Percentiles rank a stretch among this genome's conserved stretches.
Evolutionary conservation across 2,797 vertebrate genomes (phyloP).

Genomic region (Paedocypris micromegethes): DNA sequence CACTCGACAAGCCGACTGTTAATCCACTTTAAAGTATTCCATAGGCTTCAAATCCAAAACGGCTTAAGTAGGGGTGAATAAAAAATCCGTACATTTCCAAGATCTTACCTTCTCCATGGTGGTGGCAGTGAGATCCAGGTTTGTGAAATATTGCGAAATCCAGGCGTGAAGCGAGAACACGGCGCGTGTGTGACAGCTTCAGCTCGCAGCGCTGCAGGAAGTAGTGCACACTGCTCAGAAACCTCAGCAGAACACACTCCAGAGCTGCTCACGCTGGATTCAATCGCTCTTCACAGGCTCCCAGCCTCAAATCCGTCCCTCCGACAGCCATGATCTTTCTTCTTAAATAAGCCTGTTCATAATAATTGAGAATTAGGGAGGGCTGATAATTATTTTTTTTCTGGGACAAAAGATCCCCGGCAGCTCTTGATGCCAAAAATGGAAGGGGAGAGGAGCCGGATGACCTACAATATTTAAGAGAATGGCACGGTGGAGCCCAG

Average conservation of each 20-base stretch:
- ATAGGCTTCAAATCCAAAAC: constrained; percentile 10
- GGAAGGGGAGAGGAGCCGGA: constrained; percentile 59
- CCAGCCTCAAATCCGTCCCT: constrained; percentile 22
- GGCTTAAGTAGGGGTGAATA: not conserved
- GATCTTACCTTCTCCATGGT: constrained; percentile 47
- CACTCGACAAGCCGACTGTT: too few species aligned
- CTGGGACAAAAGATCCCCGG: constrained; percentile 74
- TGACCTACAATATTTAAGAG: constrained; percentile 69
- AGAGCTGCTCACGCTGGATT: constrained; percentile 53
- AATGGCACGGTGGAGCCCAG: constrained; percentile 50
- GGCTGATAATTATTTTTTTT: constrained; percentile 78
- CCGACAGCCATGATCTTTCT: constrained; percentile 60
- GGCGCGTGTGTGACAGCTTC: constrained; percentile 51
- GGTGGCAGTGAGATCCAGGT: constrained; percentile 1
- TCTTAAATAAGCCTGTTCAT: constrained; percentile 75
- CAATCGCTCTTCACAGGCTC: constrained; percentile 58
- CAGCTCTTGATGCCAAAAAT: constrained; percentile 69
- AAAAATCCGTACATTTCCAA: not conserved
- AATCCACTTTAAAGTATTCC: too few species aligned
- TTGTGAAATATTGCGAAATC: constrained; percentile 19
- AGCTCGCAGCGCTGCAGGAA: constrained; percentile 66
- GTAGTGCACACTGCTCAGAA: constrained; percentile 55
- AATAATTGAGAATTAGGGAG: constrained; percentile 78
- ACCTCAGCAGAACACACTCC: constrained; percentile 64
- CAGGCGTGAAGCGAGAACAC: constrained; percentile 43